Base-by-base conservation (phyloP, 2,113 vertebrate genomes). In the Geothlypis trichas region DNA sequence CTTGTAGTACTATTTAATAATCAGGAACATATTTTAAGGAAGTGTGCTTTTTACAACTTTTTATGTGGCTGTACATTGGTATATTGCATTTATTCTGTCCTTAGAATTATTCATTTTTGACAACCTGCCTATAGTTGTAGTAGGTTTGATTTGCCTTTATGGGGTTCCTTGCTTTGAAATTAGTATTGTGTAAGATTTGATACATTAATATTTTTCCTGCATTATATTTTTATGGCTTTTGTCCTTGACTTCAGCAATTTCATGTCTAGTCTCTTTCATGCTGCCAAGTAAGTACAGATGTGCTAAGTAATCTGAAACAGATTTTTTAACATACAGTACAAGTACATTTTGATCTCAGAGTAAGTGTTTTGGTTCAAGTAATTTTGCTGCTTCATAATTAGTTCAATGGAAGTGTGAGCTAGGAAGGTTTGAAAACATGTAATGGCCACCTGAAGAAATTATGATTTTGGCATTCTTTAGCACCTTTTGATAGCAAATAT, bases 201-300 rank as follows among this genome's bases (percentile, higher is more conserved):
- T 94, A 47, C 17, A 3, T n/a, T 57, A 28, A 9, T 76, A 7
- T 7, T 71, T 63, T 78, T 62, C 47, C 33, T 87, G 7, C 85
- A 28, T 92, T 75, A 41, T 52, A 22, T 90, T 87, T 81, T 27
- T 82, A 23, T 87, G 74, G 30, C 54, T 89, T 92, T 96, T 97
- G 74, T 98, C 98, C 98, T 99, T 99, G 98, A 98, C 98, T 97
- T 95, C 90, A 62, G 62, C 65, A 89, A 90, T 84, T 27, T 95
- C 63, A 62, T 41, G 69, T 95, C 84, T 97, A 99, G 99, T 86
- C 98, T 99, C 90, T 99, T 99, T 95, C 99, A 99, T 96, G 99
- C 99, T 97, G 99, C 99, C 93, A 99, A 99, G 99, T 99, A 98
- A 99, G 99, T 99, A 94, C 90, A 87, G 72, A 93, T 80, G 31